Percentiles rank a stretch among this genome's conserved stretches.
phyloP scores from a whole-genome alignment of 2,888 invertebrate species.

The Drosophila anomelani region DNA sequence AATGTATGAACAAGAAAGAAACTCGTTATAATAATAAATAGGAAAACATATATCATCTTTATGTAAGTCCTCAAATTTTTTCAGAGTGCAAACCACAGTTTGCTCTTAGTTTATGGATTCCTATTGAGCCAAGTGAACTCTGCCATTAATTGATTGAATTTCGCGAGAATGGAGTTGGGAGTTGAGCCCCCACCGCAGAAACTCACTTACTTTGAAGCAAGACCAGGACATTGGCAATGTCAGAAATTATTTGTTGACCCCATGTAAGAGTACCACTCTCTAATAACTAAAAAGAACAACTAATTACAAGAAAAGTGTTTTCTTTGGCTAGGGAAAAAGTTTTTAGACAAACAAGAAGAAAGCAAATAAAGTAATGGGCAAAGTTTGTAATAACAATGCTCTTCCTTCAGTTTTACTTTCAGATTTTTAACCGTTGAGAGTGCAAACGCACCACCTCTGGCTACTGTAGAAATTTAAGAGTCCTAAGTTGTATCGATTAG shows the following conservation, averaged over 20 bases:
- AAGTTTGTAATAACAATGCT: slow-evolving; percentile 7
- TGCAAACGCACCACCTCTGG: not conserved
- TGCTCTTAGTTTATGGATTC: slow-evolving; percentile 14
- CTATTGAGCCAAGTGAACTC: not conserved
- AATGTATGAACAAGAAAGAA: not conserved
- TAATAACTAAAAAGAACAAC: slow-evolving; percentile 9
- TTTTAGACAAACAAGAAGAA: not conserved
- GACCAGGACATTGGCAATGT: not conserved
- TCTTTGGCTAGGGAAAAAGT: slow-evolving; percentile 2
- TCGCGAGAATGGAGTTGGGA: not conserved
- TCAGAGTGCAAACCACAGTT: slow-evolving; percentile 4
- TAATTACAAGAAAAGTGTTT: slow-evolving; percentile 11
- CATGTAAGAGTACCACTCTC: not conserved
- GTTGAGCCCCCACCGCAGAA: not conserved
- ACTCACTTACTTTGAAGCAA: not conserved
- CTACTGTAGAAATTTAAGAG: slow-evolving; percentile 4
- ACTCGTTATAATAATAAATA: not conserved
- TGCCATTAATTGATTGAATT: slow-evolving; percentile 33
- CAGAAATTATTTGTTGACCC: slow-evolving; percentile 10
- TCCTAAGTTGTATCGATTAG: slow-evolving; percentile 10
- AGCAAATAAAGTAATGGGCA: slow-evolving; percentile 1
- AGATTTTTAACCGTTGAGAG: not conserved
- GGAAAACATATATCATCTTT: not conserved
- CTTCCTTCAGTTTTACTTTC: not conserved
- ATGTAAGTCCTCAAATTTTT: not conserved